A percentile compares a stretch with the other conserved stretches of the same genome.
phyloP scores from a whole-genome alignment of 2,113 vertebrate species.

The Cacatua alba region DNA sequence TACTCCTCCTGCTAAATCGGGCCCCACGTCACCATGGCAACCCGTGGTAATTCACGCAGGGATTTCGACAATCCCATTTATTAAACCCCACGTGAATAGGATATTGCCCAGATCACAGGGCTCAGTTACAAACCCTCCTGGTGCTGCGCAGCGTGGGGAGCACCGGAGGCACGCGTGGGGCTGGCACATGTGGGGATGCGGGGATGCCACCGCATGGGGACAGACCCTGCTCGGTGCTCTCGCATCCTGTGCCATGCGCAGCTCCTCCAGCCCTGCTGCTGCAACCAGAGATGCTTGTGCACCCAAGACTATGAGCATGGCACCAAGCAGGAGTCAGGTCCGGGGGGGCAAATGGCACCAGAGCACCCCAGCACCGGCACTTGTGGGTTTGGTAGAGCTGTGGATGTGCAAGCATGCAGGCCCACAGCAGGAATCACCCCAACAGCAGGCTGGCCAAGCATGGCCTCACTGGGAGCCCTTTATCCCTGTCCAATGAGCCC shows the following conservation, averaged over 20 bases:
- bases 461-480: neutral
- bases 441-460: neutral
- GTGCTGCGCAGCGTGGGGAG: neutral
- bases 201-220: accelerated
- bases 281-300: accelerated
- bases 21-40: conserved; percentile 61
- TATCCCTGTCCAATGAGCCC: accelerated
- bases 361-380: accelerated
- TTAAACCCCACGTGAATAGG: conserved; percentile 57
- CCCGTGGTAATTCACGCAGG: conserved; percentile 59
- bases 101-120: conserved; percentile 45
- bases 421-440: neutral
- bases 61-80: conserved; percentile 58
- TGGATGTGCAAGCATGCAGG: neutral
- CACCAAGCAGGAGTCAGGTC: accelerated
- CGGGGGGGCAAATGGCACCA: accelerated
- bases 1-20: conserved; percentile 7
- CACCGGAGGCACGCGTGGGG: neutral
- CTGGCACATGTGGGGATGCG: accelerated
- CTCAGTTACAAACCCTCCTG: conserved; percentile 39
- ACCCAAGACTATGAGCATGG: accelerated
- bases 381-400: accelerated
- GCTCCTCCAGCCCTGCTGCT: neutral
- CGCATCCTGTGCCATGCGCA: accelerated
- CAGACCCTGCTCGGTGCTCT: neutral